Conservation (phyloP, 2,888 invertebrate species). For the Rambutsinella grinnellia region DNA sequence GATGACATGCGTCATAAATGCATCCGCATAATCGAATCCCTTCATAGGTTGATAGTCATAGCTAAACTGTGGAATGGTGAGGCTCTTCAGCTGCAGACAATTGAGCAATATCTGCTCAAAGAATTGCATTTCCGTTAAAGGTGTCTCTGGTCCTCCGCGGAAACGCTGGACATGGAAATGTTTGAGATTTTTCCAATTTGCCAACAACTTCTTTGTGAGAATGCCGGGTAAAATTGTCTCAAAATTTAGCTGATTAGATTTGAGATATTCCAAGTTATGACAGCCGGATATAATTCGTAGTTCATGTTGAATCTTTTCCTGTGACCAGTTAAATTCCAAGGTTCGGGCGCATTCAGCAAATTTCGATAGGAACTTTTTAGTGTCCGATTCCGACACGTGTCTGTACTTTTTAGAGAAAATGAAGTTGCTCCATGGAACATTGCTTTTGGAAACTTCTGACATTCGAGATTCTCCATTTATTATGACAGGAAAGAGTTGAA, state of each 20-base stretch:
- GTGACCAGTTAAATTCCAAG: conserved; percentile 41
- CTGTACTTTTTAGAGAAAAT: conserved; percentile 45
- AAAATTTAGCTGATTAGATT: conserved; percentile 40
- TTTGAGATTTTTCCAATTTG: conserved; percentile 31
- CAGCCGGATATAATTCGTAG: conserved; percentile 21
- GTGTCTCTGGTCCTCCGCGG: conserved; percentile 32
- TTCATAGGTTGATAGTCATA: conserved; percentile 42
- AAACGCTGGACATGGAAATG: conserved; percentile 44
- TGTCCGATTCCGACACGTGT: conserved; percentile 22
- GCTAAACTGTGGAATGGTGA: conserved; percentile 45
- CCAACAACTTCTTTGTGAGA: conserved; percentile 9
- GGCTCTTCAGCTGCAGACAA: conserved; percentile 17
- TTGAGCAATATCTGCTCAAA: conserved; percentile 19
- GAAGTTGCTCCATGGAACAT: conserved; percentile 34
- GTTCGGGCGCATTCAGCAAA: conserved; percentile 10
- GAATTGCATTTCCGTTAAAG: conserved; percentile 44
- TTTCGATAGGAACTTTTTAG: conserved; percentile 23
- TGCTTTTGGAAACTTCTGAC: conserved; percentile 1
- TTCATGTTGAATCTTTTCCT: conserved; percentile 40
- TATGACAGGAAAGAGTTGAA: conserved; percentile 22
- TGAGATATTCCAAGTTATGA: conserved; percentile 24
- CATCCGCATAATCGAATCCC: conserved; percentile 37
- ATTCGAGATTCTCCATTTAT: conserved; percentile 34
- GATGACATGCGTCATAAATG: conserved; percentile 24
- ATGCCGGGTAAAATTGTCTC: conserved; percentile 19